Evolutionary conservation across 2,113 vertebrate species (phyloP), one percentile per base, ranked within the genome.

Genomic region (Triplophysa rosa): DNA sequence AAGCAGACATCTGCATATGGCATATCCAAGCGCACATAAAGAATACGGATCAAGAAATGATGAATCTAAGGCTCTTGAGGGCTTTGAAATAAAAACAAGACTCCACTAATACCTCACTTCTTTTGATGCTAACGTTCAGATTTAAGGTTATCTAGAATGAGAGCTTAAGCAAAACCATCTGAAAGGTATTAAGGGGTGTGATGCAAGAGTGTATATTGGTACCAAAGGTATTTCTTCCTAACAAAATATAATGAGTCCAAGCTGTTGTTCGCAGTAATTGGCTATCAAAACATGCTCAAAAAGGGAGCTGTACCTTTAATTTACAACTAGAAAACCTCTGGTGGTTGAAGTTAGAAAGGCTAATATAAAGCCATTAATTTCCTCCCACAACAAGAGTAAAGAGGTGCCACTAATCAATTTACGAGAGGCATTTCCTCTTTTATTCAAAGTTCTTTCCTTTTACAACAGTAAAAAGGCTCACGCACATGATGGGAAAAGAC

Each of bases 201-300:
- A 78, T 69, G 72, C 75, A 84, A 84, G 76, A 52, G n/a, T 26
- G 61, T 74, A 82, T 87, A 42, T 61, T 67, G 64, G 56, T 77
- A 81, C 84, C 73, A 12, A 66, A 82, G 85, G 49, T 40, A 86
- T 82, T 84, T 84, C 86, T 74, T 84, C 83, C 66, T 82, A 80
- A 82, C 73, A 84, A 80, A 84, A 86, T 81, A 74, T 79, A 85
- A 88, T 69, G 63, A 83, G 19, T 70, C 29, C 73, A 84, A 81
- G 78, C 66, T 80, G 82, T n/a, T 73, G 42, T 54, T 24, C 67
- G 64, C 19, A 40, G 54, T 78, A 83, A 84, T 72, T 87, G 74
- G 72, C 61, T 81, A 73, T 80, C 73, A 81, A 81, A 87, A 82
- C 59, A 56, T 19, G 21, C 21, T 23, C 52, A 45, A 80, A 56